Evolutionary conservation across 92 coral and sea anemone species (phyloP).

Genomic region (Epizoanthus ramosus): DNA sequence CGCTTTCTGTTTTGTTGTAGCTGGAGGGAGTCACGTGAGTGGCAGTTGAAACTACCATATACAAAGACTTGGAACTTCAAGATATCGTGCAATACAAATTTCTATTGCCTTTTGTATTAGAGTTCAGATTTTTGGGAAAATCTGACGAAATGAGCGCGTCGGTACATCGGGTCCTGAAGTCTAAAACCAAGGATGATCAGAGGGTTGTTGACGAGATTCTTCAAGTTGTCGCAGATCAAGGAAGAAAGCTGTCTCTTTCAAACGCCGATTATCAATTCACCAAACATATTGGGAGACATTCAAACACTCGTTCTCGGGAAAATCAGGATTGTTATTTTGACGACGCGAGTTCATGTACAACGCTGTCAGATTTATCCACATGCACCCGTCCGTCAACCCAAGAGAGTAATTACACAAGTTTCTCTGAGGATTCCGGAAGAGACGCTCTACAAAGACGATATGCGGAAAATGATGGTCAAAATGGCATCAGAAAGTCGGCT

Average conservation of each 20-base stretch:
- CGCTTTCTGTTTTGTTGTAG: not conserved
- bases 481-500: conserved; percentile 1
- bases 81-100: not conserved
- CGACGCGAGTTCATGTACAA: conserved; percentile 58
- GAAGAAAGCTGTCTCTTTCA: conserved; percentile 71
- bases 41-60: not conserved
- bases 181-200: conserved; percentile 65
- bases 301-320: conserved; percentile 55
- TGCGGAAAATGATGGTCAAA: conserved; percentile 8
- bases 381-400: conserved; percentile 72
- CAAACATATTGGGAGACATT: conserved; percentile 56
- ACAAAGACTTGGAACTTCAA: not conserved
- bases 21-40: not conserved
- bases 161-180: conserved; percentile 37
- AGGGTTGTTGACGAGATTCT: conserved; percentile 78
- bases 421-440: conserved; percentile 52
- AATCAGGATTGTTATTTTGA: conserved; percentile 49
- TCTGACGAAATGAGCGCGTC: conserved; percentile 29
- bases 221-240: conserved; percentile 83
- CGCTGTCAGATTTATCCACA: conserved; percentile 56
- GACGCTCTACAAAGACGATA: conserved; percentile 38
- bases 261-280: conserved; percentile 77
- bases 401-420: conserved; percentile 48
- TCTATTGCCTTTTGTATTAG: not conserved
- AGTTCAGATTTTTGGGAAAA: not conserved